Base-by-base conservation (phyloP, 2,797 vertebrate species). In the Poeciliopsis turneri region DNA sequence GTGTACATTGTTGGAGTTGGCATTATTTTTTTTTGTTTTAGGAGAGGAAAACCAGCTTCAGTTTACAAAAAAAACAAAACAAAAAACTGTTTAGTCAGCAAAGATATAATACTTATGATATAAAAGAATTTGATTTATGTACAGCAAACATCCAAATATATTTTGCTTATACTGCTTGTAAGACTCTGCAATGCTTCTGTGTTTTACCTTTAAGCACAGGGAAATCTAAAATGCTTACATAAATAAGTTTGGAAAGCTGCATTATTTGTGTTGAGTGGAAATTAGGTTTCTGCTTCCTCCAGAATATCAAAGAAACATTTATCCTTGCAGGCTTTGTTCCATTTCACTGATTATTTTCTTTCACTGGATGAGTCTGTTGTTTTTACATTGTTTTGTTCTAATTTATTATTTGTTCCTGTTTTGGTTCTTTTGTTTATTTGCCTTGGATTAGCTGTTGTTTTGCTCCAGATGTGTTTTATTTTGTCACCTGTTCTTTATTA, bases 351-450 rank as follows among this genome's bases (percentile, higher is more conserved):
- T 36, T 72, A 1, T 47, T 78, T 57, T 49, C 70, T 39, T 43
- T 55, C 18, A 57, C 20, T 55, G n/a, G 18, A 71, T 33, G 30
- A 16, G 68, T 18, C 33, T 74, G 71, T 78, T 73, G 45, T 64
- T 78, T 80, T 70, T 41, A 61, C 10, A 64, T 73, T 66, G 41
- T 73, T 73, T 79, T 66, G 20, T 43, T 72, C 71, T 25, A 39
- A 49, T 61, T 59, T 47, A 49, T 70, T 23, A 1, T 61, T 49
- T 61, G 41, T 43, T 70, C 51, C 43, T 61, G 30, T 72, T 55
- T 66, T 47, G 33, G 36, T 72, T 16, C 12, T 43, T 39, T 61
- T 28, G 25, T 36, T 59, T 72, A 36, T 75, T 75, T 74, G 68
- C 25, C 41, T 69, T 75, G 39, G 72, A 55, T 74, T 69, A 46